Evolutionary conservation across 2,113 vertebrate genomes (phyloP), one percentile per base, ranked within the genome.

Genomic region (Tragelaphus buxtoni): DNA sequence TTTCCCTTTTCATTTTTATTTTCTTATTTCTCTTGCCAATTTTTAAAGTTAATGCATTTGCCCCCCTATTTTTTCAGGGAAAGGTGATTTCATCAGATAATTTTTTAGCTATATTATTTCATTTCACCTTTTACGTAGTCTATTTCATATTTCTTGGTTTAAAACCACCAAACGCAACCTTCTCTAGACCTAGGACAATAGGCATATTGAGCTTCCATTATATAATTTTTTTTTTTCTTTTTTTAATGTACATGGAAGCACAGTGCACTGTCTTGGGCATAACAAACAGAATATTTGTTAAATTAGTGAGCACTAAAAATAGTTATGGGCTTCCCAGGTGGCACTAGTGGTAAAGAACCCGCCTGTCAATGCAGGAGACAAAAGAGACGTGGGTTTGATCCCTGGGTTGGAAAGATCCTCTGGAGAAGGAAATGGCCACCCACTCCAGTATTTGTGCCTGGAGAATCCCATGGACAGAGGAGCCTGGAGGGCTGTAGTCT

Each of bases 101-200:
- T 24, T 9, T 60, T 95, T 87, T 91, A 91, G 79, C n/a, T 76
- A 60, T 95, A 47, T 0, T 42, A 55, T 32, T 65, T 76, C 56
- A 88, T 42, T 94, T 97, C 72, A 97, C 63, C 74, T 98, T 93
- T 97, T 45, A 82, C 5, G 4, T 69, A 80, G 87, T 0, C 39
- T 97, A 55, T 95, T 97, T 98, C 94, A 97, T 96, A 97, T 94
- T 92, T 97, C 95, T 93, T 96, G 88, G 77, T 98, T 98, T 96
- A 97, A 98, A 98, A 84, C 97, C 90, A 98, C 97, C 96, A 98
- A 98, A 97, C 97, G 65, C 97, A 95, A 91, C 18, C 81, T 94
- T 97, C 65, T 26, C 10, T 11, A 76, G 92, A 96, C 82, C 61
- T 86, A 32, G 56, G 86, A 90, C 22, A 77, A 89, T 12, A 79